These are phyloP conservation scores for Hypolimnas misippus DNA, from an alignment of 2,888 invertebrate genomes.

Conservation along the genomic window DNA sequence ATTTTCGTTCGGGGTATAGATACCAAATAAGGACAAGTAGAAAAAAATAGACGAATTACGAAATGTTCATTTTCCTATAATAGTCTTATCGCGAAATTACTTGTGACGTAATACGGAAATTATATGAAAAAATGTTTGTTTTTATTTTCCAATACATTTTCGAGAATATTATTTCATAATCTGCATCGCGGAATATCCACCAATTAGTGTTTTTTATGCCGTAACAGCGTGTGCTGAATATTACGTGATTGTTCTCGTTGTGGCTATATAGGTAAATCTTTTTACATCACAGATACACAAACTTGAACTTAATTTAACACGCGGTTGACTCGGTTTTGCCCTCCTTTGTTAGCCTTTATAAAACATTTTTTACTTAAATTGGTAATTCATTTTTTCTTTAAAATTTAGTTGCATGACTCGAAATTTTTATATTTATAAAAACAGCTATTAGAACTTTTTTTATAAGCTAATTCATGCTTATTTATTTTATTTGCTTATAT, in stretches of 20 bases:
- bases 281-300: constrained; percentile 20
- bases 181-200: constrained; percentile 5
- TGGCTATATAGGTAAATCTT: constrained; percentile 16
- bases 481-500: background rate
- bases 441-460: background rate
- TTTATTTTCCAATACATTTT: background rate
- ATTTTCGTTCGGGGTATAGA: too few relatives aligned
- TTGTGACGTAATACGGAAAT: too few relatives aligned
- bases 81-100: too few relatives aligned
- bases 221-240: constrained; percentile 18
- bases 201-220: constrained; percentile 18
- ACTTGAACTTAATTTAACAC: constrained; percentile 33
- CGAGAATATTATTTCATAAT: constrained; percentile 15
- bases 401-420: constrained; percentile 23
- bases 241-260: constrained; percentile 28
- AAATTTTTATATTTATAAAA: background rate
- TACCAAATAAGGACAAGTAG: too few relatives aligned
- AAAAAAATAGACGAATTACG: too few relatives aligned
- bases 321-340: constrained; percentile 23
- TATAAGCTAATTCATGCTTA: background rate
- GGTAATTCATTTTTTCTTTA: constrained; percentile 7
- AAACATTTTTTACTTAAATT: constrained; percentile 6
- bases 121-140: too few relatives aligned
- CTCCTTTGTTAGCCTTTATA: constrained; percentile 13
- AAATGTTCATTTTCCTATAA: too few relatives aligned